Percentiles rank a stretch among this genome's conserved stretches.
Evolutionary conservation across 2,113 vertebrate genomes (phyloP).

Genomic region (Grus americana): DNA sequence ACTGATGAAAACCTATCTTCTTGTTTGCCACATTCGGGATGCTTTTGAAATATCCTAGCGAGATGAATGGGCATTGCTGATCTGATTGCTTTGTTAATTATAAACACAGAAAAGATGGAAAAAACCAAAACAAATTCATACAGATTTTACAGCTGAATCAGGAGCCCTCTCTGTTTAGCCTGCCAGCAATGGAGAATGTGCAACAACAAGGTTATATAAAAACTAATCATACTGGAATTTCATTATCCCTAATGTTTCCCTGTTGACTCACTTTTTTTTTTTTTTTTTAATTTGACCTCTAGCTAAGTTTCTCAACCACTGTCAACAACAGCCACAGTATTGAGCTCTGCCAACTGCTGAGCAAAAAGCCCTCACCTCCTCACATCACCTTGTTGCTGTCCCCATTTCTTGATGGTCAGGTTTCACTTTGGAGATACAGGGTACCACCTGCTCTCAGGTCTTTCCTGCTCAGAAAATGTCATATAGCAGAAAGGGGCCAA

Average conservation of each 20-base stretch:
- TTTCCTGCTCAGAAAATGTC: not conserved
- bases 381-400: not conserved
- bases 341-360: not conserved
- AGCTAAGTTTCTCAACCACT: not conserved
- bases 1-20: not conserved
- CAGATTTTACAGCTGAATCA: not conserved
- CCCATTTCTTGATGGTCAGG: not conserved
- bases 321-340: not conserved
- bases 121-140: not conserved
- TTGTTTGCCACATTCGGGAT: not conserved
- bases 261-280: not conserved
- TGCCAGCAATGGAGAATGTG: not conserved
- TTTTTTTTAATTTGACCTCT: not conserved
- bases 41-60: not conserved
- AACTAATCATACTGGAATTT: slow-evolving; percentile 16
- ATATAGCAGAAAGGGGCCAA: not conserved
- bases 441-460: not conserved
- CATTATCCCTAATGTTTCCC: not conserved
- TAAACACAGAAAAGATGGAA: not conserved
- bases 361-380: not conserved
- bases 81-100: not conserved
- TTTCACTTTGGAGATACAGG: not conserved
- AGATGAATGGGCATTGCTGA: not conserved
- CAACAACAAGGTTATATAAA: not conserved
- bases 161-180: not conserved